phyloP scores from a whole-genome alignment of 2,888 invertebrate species.

The Ommatoiulus sabulosus region DNA sequence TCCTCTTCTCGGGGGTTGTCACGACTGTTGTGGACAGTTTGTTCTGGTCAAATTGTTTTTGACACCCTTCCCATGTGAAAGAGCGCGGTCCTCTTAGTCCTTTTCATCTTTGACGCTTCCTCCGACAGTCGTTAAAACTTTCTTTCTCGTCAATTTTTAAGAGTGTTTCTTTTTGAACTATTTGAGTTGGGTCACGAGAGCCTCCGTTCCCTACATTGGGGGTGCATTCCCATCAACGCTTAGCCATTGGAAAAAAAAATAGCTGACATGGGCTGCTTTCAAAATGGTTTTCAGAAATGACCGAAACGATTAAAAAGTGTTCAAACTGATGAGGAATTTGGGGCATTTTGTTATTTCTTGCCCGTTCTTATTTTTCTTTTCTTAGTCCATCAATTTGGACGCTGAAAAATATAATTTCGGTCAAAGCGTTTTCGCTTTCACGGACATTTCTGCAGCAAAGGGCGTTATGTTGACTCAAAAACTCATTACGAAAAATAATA shows the following conservation, averaged over 20 bases:
- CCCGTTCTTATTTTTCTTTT: conserved; percentile 23
- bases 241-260: neutral
- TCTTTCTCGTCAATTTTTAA: conserved; percentile 12
- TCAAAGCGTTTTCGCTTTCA: neutral
- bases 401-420: conserved; percentile 14
- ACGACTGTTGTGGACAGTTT: conserved; percentile 50
- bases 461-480: neutral
- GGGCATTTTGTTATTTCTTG: conserved; percentile 15
- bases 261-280: conserved; percentile 29
- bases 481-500: neutral
- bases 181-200: neutral
- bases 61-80: conserved; percentile 45
- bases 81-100: conserved; percentile 16
- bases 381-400: conserved; percentile 2
- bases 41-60: conserved; percentile 45
- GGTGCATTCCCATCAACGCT: conserved; percentile 30
- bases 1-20: neutral
- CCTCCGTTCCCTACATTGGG: neutral
- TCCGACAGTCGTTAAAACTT: conserved; percentile 12
- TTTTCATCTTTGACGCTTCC: conserved; percentile 11
- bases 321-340: conserved; percentile 30
- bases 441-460: neutral
- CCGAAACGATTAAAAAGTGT: conserved; percentile 39
- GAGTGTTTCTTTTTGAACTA: neutral
- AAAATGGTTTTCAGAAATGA: conserved; percentile 30